Evolutionary conservation across 2,113 vertebrate species (phyloP), one percentile per base, ranked within the genome.

Genomic region (Syrrhaptes paradoxus): DNA sequence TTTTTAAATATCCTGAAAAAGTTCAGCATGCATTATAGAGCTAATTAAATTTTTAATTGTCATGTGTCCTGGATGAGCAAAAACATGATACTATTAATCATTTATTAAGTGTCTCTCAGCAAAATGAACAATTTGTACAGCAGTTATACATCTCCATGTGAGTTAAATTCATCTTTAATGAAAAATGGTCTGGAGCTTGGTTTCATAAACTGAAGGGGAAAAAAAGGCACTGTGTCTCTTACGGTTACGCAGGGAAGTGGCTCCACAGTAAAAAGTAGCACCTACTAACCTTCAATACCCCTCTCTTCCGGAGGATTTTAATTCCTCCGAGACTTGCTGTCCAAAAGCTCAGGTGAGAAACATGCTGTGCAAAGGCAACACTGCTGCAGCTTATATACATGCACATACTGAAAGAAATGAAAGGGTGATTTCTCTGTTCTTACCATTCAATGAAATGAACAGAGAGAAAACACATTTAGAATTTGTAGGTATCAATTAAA

Each of bases 21-120:
- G 19, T 86, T 81, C 31, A 45, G n/a, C 65, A 34, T 26, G 34
- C 32, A 41, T 70, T 92, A 77, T 2, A 86, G 12, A 93, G 19
- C 49, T 68, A 92, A 92, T 90, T 91, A 93, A 55, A 29, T 41
- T 88, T 91, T 88, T 90, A 92, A 83, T 86, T 92, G 48, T 55
- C 25, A 16, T 12, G 29, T 70, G 36, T 82, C 55, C 65, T 52
- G 22, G 31, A 68, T 54, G 25, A 93, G 55, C 45, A 66, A 92
- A 89, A 92, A 77, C 85, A 74, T n/a, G 8, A 83, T 83, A 62
- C 18, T 80, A 83, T 58, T 78, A 80, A 91, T 89, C 11, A 61
- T 90, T 94, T 68, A 90, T 72, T 92, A 87, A 94, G 78, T 58
- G 29, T 65, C 25, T 93, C n/a, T 90, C 62, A 89, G 83, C 70